Evolutionary conservation across 2,113 vertebrate species (phyloP).

Genomic region (Hydropotes inermis): DNA sequence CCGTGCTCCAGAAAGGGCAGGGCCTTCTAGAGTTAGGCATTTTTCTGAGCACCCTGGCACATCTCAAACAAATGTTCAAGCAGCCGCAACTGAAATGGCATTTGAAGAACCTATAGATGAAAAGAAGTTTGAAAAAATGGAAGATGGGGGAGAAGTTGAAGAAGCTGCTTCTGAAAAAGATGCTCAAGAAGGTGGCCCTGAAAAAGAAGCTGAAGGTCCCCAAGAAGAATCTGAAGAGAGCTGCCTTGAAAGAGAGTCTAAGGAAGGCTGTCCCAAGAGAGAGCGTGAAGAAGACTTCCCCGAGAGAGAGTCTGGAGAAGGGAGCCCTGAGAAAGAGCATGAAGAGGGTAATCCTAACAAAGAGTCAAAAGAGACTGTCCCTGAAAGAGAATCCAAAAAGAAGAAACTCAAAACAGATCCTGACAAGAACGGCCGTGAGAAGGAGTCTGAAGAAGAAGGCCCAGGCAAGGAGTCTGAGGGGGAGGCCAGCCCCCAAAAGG

Average conservation of each 20-base stretch:
- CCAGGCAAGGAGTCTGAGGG: neutral
- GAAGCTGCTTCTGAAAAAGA: constrained; percentile 69
- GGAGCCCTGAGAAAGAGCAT: neutral
- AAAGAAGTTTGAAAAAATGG: constrained; percentile 55
- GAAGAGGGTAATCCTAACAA: neutral
- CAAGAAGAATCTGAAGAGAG: neutral
- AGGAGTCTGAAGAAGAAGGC: neutral
- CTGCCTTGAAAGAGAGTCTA: neutral
- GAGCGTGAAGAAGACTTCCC: neutral
- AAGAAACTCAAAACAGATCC: neutral
- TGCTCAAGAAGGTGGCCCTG: neutral
- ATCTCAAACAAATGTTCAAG: constrained; percentile 34
- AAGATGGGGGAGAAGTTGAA: constrained; percentile 64
- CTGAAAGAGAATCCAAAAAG: neutral
- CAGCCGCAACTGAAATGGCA: constrained; percentile 27
- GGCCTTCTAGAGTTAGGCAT: constrained; percentile 64
- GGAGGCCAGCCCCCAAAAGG: neutral
- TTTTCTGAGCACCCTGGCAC: constrained; percentile 60
- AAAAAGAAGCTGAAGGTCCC: neutral
- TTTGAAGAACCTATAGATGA: constrained; percentile 56
- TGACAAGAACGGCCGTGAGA: constrained; percentile 24
- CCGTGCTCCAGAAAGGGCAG: constrained; percentile 54
- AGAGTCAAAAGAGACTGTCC: neutral
- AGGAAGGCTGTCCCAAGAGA: neutral
- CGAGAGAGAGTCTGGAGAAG: neutral